Evolutionary conservation across 1,140 invertebrate genomes (phyloP), one percentile per base, ranked within the genome.

Genomic region (Pseudachorutes palmiensis): DNA sequence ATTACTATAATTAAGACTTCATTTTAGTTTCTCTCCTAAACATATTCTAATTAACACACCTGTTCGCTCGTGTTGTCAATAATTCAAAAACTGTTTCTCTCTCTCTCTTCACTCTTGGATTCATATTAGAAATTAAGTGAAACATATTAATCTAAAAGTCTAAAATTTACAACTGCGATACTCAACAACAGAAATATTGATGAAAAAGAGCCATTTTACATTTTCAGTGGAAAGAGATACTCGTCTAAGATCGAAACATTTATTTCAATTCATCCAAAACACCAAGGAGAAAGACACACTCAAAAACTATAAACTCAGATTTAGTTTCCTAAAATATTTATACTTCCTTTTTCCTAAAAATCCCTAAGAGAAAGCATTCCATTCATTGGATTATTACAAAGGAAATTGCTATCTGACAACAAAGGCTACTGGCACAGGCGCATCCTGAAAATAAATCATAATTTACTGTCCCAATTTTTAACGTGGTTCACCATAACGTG

Each of bases 181-280:
- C 51, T 55, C 51, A 55, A 55, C 9, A 9, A 24, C 51, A 55
- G 24, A 55, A 55, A 55, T 55, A 24, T 16, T 55, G 51, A 55
- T 55, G 51, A 55, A 55, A 45, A 55, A 55, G 51, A 55, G 51
- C 51, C 51, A 55, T 55, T 55, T 55, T 55, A 55, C 51, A 55
- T 55, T 55, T 55, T 55, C 51, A 12, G 51, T 55, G 51, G 12
- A 55, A 55, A 55, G 5, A 55, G 9, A 55, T 14, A 55, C 9
- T 55, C 24, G 36, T 41, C 19, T 19, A 41, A 19, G 19, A 41
- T 41, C 36, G 5, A n/a, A n/a, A n/a, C n/a, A n/a, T n/a, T n/a
- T n/a, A n/a, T n/a, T n/a, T n/a, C n/a, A n/a, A n/a, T n/a, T n/a
- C n/a, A n/a, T n/a, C n/a, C n/a, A n/a, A n/a, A n/a, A n/a, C n/a